A percentile compares a stretch with the other conserved stretches of the same genome.
These are phyloP conservation scores for Podocnemis expansa DNA, from an alignment of 2,113 vertebrate genomes.

Conservation along the genomic window DNA sequence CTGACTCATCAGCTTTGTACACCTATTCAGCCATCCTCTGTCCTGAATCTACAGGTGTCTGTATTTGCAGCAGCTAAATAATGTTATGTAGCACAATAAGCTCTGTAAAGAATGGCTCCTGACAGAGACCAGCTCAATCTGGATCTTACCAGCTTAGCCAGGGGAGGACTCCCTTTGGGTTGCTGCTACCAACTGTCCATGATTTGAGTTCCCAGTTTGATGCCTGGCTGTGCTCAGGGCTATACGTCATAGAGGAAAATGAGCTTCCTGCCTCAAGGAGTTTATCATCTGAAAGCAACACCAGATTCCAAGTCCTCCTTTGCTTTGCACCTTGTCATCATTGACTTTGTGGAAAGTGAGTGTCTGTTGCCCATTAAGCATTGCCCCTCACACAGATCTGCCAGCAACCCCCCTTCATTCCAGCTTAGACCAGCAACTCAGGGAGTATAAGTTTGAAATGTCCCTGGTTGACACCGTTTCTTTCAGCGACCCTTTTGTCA, in stretches of 20 bases:
- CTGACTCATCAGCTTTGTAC: neutral
- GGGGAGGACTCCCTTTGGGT: neutral
- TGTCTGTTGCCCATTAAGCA: too few relatives aligned
- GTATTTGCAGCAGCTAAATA: neutral
- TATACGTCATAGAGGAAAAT: neutral
- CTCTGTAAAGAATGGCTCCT: neutral
- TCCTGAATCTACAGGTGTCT: neutral
- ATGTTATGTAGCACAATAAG: neutral
- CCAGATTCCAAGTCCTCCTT: neutral
- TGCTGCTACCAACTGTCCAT: neutral
- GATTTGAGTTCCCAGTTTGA: neutral
- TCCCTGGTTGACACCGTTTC: too few relatives aligned
- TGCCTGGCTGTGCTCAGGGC: neutral
- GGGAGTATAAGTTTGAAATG: too few relatives aligned
- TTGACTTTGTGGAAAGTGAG: neutral
- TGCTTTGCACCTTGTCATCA: neutral
- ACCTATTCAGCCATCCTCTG: neutral
- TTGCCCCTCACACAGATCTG: too few relatives aligned
- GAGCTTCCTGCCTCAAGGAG: neutral
- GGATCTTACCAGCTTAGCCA: neutral
- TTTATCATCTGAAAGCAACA: neutral
- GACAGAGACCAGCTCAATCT: neutral
- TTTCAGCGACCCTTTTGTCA: too few relatives aligned
- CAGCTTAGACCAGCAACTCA: too few relatives aligned
- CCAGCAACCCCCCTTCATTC: too few relatives aligned